These are phyloP conservation scores for Aphelenchoides avenae DNA, from an alignment of 1,140 invertebrate species.

Conservation along the genomic window DNA sequence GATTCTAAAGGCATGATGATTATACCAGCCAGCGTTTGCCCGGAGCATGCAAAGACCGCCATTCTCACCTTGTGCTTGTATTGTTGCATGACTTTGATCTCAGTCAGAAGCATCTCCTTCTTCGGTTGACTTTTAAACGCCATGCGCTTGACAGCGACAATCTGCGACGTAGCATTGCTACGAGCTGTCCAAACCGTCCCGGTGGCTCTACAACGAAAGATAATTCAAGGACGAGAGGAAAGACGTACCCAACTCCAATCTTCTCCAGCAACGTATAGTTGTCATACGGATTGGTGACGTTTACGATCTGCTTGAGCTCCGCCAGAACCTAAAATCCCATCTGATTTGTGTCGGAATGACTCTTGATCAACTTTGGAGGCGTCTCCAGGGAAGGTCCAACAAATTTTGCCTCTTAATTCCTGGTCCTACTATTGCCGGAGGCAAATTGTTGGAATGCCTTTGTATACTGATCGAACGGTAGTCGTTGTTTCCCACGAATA, in stretches of 20 bases:
- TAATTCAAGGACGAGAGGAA: slow-evolving; percentile 65
- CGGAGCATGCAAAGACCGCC: neutral
- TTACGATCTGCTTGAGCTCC: slow-evolving; percentile 55
- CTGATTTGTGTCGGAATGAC: slow-evolving; percentile 3
- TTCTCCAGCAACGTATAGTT: slow-evolving; percentile 53
- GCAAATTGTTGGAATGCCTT: neutral
- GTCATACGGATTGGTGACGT: slow-evolving; percentile 39
- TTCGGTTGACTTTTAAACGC: slow-evolving; percentile 64
- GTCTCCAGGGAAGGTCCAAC: neutral
- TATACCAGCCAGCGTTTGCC: slow-evolving; percentile 16
- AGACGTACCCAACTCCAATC: slow-evolving; percentile 57
- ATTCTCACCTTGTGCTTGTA: slow-evolving; percentile 47
- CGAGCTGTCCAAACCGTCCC: slow-evolving; percentile 62
- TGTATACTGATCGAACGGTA: neutral
- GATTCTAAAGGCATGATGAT: slow-evolving; percentile 61
- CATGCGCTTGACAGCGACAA: slow-evolving; percentile 65
- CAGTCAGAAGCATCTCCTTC: slow-evolving; percentile 65
- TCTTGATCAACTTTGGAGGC: neutral
- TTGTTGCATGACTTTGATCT: slow-evolving; percentile 62
- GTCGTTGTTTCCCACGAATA: too few relatives aligned
- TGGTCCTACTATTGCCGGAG: neutral
- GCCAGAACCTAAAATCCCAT: slow-evolving; percentile 43
- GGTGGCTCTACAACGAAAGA: slow-evolving; percentile 60
- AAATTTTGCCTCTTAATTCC: slow-evolving; percentile 1
- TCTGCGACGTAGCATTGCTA: slow-evolving; percentile 48